Evolutionary conservation across 2,113 vertebrate genomes (phyloP).

Genomic region (Alosa alosa): DNA sequence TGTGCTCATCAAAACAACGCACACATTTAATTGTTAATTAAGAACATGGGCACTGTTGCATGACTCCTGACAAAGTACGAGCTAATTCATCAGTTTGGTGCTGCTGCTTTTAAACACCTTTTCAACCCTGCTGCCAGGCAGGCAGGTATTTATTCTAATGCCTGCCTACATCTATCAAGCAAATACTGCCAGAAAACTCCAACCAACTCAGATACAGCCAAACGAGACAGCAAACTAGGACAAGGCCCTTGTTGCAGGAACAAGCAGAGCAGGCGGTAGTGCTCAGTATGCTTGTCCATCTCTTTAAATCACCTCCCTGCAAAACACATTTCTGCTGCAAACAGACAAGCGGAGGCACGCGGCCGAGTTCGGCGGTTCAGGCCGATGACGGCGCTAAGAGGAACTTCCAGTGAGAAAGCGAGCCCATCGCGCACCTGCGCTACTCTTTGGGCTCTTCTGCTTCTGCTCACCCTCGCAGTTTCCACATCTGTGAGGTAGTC

Average conservation of each 20-base stretch:
- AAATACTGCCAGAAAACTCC: background rate
- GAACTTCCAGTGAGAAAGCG: background rate
- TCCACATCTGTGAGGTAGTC: background rate
- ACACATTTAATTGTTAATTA: background rate
- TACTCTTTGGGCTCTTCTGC: background rate
- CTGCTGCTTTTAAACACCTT: background rate
- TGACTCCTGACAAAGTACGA: background rate
- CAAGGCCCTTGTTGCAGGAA: background rate
- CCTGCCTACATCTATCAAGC: background rate
- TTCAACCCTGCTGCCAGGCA: background rate
- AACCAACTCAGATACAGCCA: background rate
- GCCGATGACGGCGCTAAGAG: background rate
- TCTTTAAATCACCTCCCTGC: background rate
- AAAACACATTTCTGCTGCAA: background rate
- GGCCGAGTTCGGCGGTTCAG: background rate
- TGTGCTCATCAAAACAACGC: background rate
- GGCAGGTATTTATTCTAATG: background rate
- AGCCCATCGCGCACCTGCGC: background rate
- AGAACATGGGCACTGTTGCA: slow-evolving; percentile 2
- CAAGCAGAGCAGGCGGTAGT: background rate
- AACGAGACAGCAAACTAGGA: background rate
- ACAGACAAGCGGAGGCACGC: background rate
- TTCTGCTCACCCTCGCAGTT: background rate
- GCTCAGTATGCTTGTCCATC: background rate
- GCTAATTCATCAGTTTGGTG: background rate